Evolutionary conservation across 2,888 invertebrate species (phyloP), one percentile per base, ranked within the genome.

Genomic region (Yponomeuta sedellus): DNA sequence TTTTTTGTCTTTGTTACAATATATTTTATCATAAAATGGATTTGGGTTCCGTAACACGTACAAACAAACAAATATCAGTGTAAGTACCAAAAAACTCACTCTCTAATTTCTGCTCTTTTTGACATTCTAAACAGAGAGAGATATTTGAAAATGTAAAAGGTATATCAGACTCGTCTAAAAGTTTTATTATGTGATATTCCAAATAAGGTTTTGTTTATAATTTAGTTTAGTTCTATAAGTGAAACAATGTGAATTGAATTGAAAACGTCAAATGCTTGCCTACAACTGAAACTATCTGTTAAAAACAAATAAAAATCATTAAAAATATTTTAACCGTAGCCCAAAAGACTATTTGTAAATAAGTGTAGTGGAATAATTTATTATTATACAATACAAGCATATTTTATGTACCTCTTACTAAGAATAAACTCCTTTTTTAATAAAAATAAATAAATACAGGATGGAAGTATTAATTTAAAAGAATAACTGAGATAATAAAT

Each of bases 281-380:
- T 85, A 79, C 75, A 12, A 71, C 70, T 73, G 76, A 75, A 80
- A 73, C 73, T 80, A 78, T 74, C 79, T 74, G 77, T 80, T 80
- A 52, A 52, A 44, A 52, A 52, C 10, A 79, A 73, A 76, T 75
- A 72, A 69, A 68, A 74, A 69, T 6, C 16, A 70, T 73, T 69
- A 67, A 72, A 76, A 56, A 25, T 28, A 63, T 63, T 44, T 19
- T 34, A 57, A 56, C 19, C 28, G 77, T 88, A 88, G 85, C 85
- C 81, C 77, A 83, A 81, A 85, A 82, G 82, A 85, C 82, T 89
- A 88, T 52, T 86, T 90, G 90, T 89, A 88, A 72, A 88, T 89
- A 88, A 74, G 75, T 66, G 71, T 85, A 88, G 84, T 78, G 76
- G 79, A 69, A 83, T 86, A 85, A 81, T 82, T 83, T 52, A 52